Percentiles rank a stretch among this genome's conserved stretches.
Conservation (phyloP, 2,113 vertebrate genomes). For the Vicugna pacos region DNA sequence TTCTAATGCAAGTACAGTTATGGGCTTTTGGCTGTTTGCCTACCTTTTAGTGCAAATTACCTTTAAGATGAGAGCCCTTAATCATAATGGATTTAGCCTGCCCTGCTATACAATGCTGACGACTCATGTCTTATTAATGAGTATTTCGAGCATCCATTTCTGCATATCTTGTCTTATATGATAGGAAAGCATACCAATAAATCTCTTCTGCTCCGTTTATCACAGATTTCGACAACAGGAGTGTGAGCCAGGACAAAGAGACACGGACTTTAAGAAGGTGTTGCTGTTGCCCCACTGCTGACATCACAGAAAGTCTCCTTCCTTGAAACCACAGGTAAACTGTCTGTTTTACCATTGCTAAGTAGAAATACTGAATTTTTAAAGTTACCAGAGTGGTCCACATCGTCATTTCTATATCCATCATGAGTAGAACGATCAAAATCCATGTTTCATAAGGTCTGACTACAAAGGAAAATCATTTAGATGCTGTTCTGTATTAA, state of each 20-base stretch:
- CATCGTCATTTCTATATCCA: background rate
- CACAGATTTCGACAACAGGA: background rate
- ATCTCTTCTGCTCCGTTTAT: conserved; percentile 46
- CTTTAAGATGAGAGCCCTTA: background rate
- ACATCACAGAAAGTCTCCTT: background rate
- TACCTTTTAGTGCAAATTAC: conserved; percentile 46
- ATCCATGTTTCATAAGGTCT: background rate
- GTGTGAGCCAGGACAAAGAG: background rate
- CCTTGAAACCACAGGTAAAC: background rate
- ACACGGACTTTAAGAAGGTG: background rate
- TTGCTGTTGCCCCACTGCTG: background rate
- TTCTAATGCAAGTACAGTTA: conserved; percentile 17
- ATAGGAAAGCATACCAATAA: conserved; percentile 54
- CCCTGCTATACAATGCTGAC: background rate
- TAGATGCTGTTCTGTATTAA: background rate
- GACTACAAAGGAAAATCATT: background rate
- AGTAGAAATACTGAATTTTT: background rate
- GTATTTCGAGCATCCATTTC: conserved; percentile 42
- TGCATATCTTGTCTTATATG: conserved; percentile 32
- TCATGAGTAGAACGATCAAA: background rate
- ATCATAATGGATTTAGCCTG: conserved; percentile 22
- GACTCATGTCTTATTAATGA: background rate
- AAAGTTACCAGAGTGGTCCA: background rate
- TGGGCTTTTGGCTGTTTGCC: background rate
- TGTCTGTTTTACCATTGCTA: background rate